Conservation (phyloP, 2,888 invertebrate species). For the Standfussiana lucernea region DNA sequence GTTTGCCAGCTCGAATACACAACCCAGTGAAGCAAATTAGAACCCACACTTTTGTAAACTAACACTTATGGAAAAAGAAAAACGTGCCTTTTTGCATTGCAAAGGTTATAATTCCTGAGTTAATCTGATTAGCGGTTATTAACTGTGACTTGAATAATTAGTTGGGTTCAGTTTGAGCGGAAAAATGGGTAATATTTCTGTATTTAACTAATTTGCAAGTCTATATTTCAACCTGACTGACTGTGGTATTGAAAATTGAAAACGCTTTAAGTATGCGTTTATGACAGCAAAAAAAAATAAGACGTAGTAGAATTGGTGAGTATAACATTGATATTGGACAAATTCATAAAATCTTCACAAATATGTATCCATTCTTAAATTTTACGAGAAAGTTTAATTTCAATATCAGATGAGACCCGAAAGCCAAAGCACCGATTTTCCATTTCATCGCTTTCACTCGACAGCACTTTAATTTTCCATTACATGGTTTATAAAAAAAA, state of each 20-base stretch:
- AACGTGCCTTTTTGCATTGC: constrained; percentile 27
- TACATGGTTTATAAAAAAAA: constrained; percentile 15
- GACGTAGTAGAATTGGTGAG: not conserved
- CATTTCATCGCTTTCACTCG: constrained; percentile 30
- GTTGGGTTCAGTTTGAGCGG: constrained; percentile 2
- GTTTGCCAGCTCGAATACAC: constrained; percentile 24
- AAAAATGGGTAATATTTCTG: not conserved
- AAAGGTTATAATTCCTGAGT: not conserved
- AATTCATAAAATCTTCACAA: not conserved
- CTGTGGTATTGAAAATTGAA: not conserved
- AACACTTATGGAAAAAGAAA: not conserved
- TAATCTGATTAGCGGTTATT: constrained; percentile 51
- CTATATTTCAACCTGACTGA: not conserved
- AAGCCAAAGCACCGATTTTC: constrained; percentile 10
- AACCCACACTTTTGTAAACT: constrained; percentile 7
- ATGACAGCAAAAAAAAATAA: not conserved
- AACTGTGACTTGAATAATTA: constrained; percentile 43
- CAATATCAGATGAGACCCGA: not conserved
- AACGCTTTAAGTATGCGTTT: not conserved
- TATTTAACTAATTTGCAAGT: constrained; percentile 26
- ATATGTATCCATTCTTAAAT: not conserved
- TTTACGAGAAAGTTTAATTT: not conserved
- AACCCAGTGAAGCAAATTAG: constrained; percentile 36
- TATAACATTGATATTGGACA: not conserved
- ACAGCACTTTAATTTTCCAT: constrained; percentile 16